Percentiles rank a stretch among this genome's conserved stretches.
Evolutionary conservation across 2,888 invertebrate species (phyloP).

Genomic region (Liodrosophila aerea): DNA sequence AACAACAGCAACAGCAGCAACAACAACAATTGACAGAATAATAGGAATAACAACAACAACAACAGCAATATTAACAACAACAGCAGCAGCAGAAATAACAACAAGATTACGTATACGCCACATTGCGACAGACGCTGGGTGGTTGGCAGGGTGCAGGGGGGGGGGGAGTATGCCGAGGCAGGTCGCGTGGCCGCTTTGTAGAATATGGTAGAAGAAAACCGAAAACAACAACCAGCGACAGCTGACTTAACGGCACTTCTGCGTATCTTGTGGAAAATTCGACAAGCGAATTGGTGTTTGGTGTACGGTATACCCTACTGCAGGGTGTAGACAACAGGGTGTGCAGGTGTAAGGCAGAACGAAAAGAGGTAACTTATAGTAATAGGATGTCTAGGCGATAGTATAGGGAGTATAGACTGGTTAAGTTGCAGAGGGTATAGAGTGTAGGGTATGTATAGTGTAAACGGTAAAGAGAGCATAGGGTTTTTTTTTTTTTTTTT

Average conservation of each 20-base stretch:
- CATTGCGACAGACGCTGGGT: conserved; percentile 46
- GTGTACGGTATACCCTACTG: conserved; percentile 34
- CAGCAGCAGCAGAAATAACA: conserved; percentile 34
- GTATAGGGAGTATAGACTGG: too few relatives aligned
- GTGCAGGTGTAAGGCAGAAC: not conserved
- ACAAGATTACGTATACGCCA: conserved; percentile 71
- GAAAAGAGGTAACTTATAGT: too few relatives aligned
- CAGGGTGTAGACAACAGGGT: conserved; percentile 47
- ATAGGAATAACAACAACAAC: conserved; percentile 32
- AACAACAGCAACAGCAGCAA: conserved; percentile 30
- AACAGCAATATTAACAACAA: conserved; percentile 13
- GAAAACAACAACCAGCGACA: conserved; percentile 11
- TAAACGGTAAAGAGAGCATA: too few relatives aligned
- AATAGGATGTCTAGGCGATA: too few relatives aligned
- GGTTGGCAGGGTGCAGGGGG: not conserved
- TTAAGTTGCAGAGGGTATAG: too few relatives aligned
- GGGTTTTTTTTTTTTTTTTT: too few relatives aligned
- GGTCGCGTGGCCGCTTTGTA: conserved; percentile 39
- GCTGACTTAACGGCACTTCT: conserved; percentile 33
- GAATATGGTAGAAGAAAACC: conserved; percentile 49
- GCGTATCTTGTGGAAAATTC: conserved; percentile 32
- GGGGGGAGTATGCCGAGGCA: conserved; percentile 5
- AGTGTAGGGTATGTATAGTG: too few relatives aligned
- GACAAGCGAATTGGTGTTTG: conserved; percentile 27
- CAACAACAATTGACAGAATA: conserved; percentile 23